Evolutionary conservation across 2,113 vertebrate genomes (phyloP), one percentile per base, ranked within the genome.

Genomic region (Micromys minutus): DNA sequence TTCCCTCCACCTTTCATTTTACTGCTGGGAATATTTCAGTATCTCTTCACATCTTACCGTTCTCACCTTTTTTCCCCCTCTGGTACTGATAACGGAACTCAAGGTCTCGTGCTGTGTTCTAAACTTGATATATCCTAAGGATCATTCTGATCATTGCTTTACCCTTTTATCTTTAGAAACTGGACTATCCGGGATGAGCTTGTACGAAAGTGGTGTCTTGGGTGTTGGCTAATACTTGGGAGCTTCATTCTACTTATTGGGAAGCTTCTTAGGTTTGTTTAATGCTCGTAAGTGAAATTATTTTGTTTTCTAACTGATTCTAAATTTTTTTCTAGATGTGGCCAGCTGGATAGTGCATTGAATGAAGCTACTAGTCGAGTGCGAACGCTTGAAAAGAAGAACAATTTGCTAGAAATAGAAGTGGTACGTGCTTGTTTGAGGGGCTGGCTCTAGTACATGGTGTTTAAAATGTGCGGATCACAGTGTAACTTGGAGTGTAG

Each of bases 321-420:
- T 90, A 67, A 90, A 84, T 93, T 90, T 95, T 8, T 92, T 91
- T 95, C 87, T 97, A 99, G 99, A 95, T 99, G 99, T 97, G 98
- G 98, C 74, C 98, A 99, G 0, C 97, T 99, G 79, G 99, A 99
- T 91, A 97, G 97, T 85, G 99, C 99, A 92, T 97, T 99, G 89
- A 98, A 97, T 52, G 99, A 99, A 95, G 99, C 99, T 65, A 99
- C 97, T 42, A 91, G 94, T 92, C 98, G 88, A 19, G 98, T 99
- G 89, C 98, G 98, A 96, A 97, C 98, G 31, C 98, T 99, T 74
- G 99, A 99, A 97, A 99, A 98, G 95, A 98, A 98, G 95, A 99
- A 99, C 96, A 97, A 97, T 75, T 93, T 98, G 55, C 98, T 99
- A 93, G 99, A 99, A 98, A 98, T 98, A 95, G 99, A 99, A 98